phyloP scores from a whole-genome alignment of 2,797 vertebrate species.

The Hippocampus kuda region DNA sequence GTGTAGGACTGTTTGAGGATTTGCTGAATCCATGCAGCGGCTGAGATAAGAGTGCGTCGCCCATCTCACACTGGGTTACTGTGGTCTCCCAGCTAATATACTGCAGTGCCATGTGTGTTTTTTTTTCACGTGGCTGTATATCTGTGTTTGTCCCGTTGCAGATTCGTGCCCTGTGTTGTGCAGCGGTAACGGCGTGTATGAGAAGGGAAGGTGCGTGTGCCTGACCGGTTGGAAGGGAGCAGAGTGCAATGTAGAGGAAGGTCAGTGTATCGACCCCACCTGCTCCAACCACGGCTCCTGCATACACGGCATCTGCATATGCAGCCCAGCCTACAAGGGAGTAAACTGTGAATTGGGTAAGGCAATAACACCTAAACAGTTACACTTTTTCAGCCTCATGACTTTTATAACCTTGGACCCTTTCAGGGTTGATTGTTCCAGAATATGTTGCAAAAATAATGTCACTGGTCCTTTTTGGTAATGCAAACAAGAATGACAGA shows the following conservation, averaged over 20 bases:
- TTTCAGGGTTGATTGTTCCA: not conserved
- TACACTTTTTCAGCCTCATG: not conserved
- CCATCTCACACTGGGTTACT: conserved; percentile 55
- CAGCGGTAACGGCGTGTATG: conserved; percentile 88
- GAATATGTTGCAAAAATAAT: not conserved
- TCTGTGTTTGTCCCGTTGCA: conserved; percentile 56
- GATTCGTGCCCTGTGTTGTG: conserved; percentile 91
- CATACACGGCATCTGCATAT: conserved; percentile 88
- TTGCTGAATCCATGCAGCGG: conserved; percentile 56
- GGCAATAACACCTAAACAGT: conserved; percentile 19
- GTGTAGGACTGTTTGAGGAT: conserved; percentile 53
- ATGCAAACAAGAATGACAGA: not conserved
- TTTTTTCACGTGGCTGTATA: conserved; percentile 10
- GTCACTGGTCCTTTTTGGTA: not conserved
- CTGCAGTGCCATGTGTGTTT: conserved; percentile 37
- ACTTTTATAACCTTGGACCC: not conserved
- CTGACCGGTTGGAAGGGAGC: conserved; percentile 87
- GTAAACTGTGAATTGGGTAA: conserved; percentile 89
- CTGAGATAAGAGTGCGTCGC: conserved; percentile 61
- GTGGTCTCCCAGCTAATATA: conserved; percentile 54
- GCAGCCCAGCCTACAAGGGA: conserved; percentile 86
- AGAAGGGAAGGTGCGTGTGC: conserved; percentile 86
- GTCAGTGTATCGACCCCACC: conserved; percentile 89
- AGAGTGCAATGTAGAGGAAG: conserved; percentile 88
- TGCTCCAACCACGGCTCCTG: conserved; percentile 90